Evolutionary conservation across 2,888 invertebrate species (phyloP).

Genomic region (Archips xylosteana): DNA sequence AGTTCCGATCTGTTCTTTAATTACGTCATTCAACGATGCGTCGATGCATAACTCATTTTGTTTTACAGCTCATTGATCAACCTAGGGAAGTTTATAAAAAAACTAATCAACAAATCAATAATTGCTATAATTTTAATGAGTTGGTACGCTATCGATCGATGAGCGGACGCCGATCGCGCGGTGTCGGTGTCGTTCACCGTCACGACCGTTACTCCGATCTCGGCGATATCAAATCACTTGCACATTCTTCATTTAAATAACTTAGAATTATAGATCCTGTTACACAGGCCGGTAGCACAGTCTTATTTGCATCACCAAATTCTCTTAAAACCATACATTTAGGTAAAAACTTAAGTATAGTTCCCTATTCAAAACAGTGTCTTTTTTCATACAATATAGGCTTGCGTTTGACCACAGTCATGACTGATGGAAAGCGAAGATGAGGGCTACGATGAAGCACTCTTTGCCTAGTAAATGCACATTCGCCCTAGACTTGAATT

Average conservation of each 20-base stretch:
- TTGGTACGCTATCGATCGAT: slow-evolving; percentile 54
- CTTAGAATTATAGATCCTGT: slow-evolving; percentile 28
- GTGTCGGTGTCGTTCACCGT: slow-evolving; percentile 72
- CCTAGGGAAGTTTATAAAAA: slow-evolving; percentile 12
- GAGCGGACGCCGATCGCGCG: slow-evolving; percentile 60
- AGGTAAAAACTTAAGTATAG: too few relatives aligned
- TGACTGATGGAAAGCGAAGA: too few relatives aligned
- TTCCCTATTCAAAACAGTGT: too few relatives aligned
- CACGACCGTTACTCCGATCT: slow-evolving; percentile 59
- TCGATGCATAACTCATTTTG: slow-evolving; percentile 10
- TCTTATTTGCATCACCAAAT: not conserved
- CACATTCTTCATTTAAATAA: slow-evolving; percentile 40
- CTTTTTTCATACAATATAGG: too few relatives aligned
- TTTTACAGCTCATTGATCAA: slow-evolving; percentile 35
- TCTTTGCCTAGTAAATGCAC: too few relatives aligned
- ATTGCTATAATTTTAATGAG: slow-evolving; percentile 50
- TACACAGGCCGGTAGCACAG: not conserved
- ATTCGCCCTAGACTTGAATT: too few relatives aligned
- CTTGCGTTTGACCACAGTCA: too few relatives aligned
- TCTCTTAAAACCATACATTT: not conserved
- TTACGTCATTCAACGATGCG: slow-evolving; percentile 18
- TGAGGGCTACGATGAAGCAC: too few relatives aligned
- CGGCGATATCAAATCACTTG: slow-evolving; percentile 53
- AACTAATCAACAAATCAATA: slow-evolving; percentile 48
- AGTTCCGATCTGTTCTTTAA: not conserved